phyloP scores from a whole-genome alignment of 2,113 vertebrate species.

The Albula goreensis region DNA sequence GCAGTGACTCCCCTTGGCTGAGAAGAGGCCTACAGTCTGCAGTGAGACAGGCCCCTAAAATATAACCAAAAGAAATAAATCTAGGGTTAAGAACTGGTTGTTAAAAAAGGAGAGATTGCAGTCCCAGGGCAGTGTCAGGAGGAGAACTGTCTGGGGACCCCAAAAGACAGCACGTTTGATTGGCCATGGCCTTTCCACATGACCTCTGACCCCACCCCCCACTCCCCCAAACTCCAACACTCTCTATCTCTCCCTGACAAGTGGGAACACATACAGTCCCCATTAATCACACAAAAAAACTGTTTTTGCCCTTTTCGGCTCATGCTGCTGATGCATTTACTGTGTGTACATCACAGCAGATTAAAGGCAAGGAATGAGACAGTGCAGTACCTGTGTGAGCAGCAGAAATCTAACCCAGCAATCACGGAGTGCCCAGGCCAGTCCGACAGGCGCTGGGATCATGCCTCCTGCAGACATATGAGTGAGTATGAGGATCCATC shows the following conservation, averaged over 20 bases:
- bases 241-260: not conserved
- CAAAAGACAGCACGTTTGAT: no score
- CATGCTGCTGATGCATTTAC: not conserved
- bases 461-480: conserved; percentile 50
- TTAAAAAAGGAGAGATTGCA: not conserved
- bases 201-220: not conserved
- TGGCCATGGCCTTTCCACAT: not conserved
- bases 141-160: not conserved
- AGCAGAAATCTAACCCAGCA: not conserved
- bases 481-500: conserved; percentile 24
- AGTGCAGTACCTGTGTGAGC: not conserved
- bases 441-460: conserved; percentile 6
- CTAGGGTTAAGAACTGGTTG: not conserved
- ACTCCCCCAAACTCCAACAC: not conserved
- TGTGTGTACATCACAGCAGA: not conserved
- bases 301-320: not conserved
- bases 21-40: not conserved
- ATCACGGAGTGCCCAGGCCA: not conserved
- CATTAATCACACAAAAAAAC: not conserved
- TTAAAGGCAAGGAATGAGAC: not conserved
- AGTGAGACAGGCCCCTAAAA: not conserved
- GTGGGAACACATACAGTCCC: not conserved
- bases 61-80: not conserved
- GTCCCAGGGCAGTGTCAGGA: not conserved
- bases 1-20: no score